Evolutionary conservation across 2,797 vertebrate species (phyloP).

Genomic region (Orestias chungarensis): DNA sequence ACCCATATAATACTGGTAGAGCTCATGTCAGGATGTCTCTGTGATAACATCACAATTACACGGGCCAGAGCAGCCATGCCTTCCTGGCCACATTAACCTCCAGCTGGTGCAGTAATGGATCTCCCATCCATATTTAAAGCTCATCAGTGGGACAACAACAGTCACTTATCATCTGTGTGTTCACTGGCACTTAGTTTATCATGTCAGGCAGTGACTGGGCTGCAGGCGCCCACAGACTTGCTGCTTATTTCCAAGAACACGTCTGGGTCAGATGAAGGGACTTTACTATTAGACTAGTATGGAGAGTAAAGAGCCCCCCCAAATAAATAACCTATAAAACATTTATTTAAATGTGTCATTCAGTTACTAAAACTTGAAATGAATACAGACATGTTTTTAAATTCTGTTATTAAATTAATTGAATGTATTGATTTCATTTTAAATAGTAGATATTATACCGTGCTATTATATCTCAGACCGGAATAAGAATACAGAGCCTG

Average conservation of each 20-base stretch:
- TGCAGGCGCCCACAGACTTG: neutral
- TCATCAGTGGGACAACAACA: neutral
- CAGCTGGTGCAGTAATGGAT: neutral
- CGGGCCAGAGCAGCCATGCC: neutral
- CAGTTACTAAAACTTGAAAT: no score
- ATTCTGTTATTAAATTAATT: no score
- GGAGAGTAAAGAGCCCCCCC: no score
- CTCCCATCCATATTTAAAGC: neutral
- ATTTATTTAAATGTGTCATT: no score
- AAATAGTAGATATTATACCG: no score
- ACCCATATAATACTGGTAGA: neutral
- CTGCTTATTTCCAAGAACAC: neutral
- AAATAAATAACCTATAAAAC: no score
- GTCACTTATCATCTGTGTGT: neutral
- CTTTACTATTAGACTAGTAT: no score
- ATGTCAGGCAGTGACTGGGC: neutral
- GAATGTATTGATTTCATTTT: no score
- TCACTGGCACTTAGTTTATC: no score
- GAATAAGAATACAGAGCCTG: no score
- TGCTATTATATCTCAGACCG: no score
- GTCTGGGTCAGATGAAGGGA: neutral
- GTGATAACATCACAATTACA: neutral
- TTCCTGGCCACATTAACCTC: neutral
- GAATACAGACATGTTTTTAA: no score
- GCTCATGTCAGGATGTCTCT: neutral